Evolutionary conservation across 2,113 vertebrate species (phyloP), one percentile per base, ranked within the genome.

Genomic region (Mus pahari): DNA sequence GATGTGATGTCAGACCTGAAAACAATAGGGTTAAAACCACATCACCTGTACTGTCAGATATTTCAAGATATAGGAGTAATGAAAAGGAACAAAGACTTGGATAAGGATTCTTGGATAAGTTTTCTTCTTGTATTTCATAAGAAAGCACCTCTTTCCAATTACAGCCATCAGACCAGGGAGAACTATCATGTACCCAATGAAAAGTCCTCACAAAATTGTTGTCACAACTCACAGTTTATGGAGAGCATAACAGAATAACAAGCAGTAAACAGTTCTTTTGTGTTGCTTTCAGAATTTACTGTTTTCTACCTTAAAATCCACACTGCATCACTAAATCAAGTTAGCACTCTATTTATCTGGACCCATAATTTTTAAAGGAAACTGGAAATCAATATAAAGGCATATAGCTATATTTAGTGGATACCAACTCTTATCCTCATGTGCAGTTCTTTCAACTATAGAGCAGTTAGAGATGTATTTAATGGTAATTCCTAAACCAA

Each of bases 311-410:
- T 62, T 22, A 94, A 45, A 90, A 77, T 86, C 13, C 74, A 24
- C 90, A 89, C 14, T 33, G 93, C 28, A 1, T 48, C 26, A 77
- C 48, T 42, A 86, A 95, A 82, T 92, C 14, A 92, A 95, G 66
- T 53, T 42, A 64, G 22, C 39, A 53, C 66, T 94, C 31, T 92
- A 62, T 89, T 22, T 64, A 33, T 14, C 53, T 75, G 39, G 77
- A 90, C 12, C 31, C 48, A 26, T 79, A 39, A 50, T 77, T 81
- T 96, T 81, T 53, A 73, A 92, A 90, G 42, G 28, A 93, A 31
- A 53, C 70, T 87, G 24, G 33, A 94, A 93, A 78, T 17, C 82
- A 95, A 79, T 11, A 26, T 70, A 89, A 92, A 87, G 50, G 5
- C 36, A 79, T 6, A 1, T 13, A 70, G 48, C 36, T 53, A 62